Evolutionary conservation across 2,888 invertebrate genomes (phyloP).

Genomic region (Cactoblastis cactorum): DNA sequence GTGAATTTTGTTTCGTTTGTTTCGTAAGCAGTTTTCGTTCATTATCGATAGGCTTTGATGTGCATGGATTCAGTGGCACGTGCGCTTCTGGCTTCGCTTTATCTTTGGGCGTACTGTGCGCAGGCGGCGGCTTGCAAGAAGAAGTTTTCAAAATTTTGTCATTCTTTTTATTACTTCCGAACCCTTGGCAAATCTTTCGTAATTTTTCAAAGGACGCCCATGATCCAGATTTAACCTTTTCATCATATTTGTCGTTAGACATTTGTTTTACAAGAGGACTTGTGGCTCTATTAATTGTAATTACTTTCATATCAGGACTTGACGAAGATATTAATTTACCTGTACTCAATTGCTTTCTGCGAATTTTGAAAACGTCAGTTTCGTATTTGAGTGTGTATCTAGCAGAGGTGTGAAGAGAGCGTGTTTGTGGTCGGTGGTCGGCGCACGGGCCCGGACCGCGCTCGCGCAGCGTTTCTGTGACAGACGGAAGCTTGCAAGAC

Average conservation of each 20-base stretch:
- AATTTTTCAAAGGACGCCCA: conserved; percentile 11
- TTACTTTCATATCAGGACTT: neutral
- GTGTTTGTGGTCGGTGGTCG: neutral
- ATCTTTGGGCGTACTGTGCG: neutral
- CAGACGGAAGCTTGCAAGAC: conserved; percentile 7
- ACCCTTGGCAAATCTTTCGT: conserved; percentile 13
- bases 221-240: neutral
- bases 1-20: neutral
- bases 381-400: neutral
- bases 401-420: neutral
- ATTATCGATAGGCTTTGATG: neutral
- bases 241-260: neutral
- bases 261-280: neutral
- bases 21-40: neutral
- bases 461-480: neutral
- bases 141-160: neutral
- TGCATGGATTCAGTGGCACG: neutral
- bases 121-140: neutral
- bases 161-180: neutral
- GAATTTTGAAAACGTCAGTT: neutral
- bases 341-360: neutral
- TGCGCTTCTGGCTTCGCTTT: neutral
- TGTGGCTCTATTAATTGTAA: neutral
- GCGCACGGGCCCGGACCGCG: neutral
- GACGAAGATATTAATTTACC: neutral